Conservation (phyloP, 2,888 invertebrate genomes). For the Drosophila pseudotalamancana region DNA sequence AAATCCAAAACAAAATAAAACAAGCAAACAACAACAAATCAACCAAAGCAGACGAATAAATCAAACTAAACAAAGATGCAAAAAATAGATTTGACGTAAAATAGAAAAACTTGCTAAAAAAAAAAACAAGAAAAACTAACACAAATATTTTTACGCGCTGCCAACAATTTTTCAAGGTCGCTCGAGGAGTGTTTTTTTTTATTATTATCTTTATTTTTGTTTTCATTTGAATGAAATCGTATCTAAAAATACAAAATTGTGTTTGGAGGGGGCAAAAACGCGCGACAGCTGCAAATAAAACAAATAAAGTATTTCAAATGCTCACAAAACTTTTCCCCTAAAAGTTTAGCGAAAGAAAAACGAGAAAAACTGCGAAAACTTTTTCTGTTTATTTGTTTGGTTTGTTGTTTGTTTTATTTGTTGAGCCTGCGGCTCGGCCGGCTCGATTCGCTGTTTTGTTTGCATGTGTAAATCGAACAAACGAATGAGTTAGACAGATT, state of each 20-base stretch:
- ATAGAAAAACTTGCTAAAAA: slow-evolving; percentile 20
- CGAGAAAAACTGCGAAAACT: slow-evolving; percentile 33
- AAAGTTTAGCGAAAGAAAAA: slow-evolving; percentile 61
- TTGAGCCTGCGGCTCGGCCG: slow-evolving; percentile 19
- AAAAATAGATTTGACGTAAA: slow-evolving; percentile 35
- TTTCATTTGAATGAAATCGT: slow-evolving; percentile 60
- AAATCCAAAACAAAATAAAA: slow-evolving; percentile 38
- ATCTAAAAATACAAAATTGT: slow-evolving; percentile 48
- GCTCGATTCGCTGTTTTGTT: slow-evolving; percentile 14
- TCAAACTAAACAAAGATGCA: slow-evolving; percentile 60
- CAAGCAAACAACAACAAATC: slow-evolving; percentile 36
- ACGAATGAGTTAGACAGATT: slow-evolving; percentile 58
- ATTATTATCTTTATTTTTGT: slow-evolving; percentile 24
- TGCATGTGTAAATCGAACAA: slow-evolving; percentile 55
- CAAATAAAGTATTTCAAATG: slow-evolving; percentile 45
- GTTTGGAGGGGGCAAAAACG: slow-evolving; percentile 20
- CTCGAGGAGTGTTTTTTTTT: slow-evolving; percentile 43
- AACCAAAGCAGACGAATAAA: slow-evolving; percentile 45
- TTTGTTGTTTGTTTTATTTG: slow-evolving; percentile 19
- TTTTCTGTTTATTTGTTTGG: slow-evolving; percentile 22
- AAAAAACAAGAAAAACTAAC: slow-evolving; percentile 30
- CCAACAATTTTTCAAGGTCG: slow-evolving; percentile 63
- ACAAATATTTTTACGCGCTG: slow-evolving; percentile 28
- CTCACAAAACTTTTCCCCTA: slow-evolving; percentile 49
- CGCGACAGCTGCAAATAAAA: slow-evolving; percentile 41